Evolutionary conservation across 1,140 invertebrate species (phyloP).

Genomic region (Uloborus diversus): DNA sequence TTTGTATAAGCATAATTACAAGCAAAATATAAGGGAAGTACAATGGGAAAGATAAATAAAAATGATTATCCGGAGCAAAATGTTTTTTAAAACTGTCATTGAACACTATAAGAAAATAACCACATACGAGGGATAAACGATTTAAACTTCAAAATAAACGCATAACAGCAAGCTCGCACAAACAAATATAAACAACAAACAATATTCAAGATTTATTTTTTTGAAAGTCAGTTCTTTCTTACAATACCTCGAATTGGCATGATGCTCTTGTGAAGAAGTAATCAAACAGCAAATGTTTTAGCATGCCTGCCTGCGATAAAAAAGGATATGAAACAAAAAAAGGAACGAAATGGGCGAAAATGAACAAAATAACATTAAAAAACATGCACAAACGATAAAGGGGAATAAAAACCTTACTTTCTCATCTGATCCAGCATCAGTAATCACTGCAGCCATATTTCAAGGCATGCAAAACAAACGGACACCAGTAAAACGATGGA

Average conservation of each 20-base stretch:
- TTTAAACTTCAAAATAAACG: neutral
- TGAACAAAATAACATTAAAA: conserved; percentile 17
- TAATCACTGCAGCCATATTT: conserved; percentile 42
- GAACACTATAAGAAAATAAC: neutral
- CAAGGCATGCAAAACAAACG: conserved; percentile 23
- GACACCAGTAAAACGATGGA: too few species aligned
- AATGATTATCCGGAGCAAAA: neutral
- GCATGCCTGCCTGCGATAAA: conserved; percentile 54
- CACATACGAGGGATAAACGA: neutral
- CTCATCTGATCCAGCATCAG: conserved; percentile 35
- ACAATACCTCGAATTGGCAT: conserved; percentile 53
- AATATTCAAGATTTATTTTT: neutral
- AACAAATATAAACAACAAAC: neutral
- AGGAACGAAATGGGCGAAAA: conserved; percentile 32
- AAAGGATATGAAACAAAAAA: conserved; percentile 39
- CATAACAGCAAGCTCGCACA: too few species aligned
- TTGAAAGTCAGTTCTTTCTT: neutral
- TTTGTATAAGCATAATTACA: too few species aligned
- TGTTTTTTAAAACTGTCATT: neutral
- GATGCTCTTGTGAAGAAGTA: conserved; percentile 56
- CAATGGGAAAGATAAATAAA: neutral
- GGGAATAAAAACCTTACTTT: conserved; percentile 19
- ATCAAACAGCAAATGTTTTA: conserved; percentile 51
- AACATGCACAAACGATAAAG: conserved; percentile 21
- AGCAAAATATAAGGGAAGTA: neutral